Evolutionary conservation across 2,797 vertebrate genomes (phyloP), one percentile per base, ranked within the genome.

Genomic region (Micropoecilia bifurca): DNA sequence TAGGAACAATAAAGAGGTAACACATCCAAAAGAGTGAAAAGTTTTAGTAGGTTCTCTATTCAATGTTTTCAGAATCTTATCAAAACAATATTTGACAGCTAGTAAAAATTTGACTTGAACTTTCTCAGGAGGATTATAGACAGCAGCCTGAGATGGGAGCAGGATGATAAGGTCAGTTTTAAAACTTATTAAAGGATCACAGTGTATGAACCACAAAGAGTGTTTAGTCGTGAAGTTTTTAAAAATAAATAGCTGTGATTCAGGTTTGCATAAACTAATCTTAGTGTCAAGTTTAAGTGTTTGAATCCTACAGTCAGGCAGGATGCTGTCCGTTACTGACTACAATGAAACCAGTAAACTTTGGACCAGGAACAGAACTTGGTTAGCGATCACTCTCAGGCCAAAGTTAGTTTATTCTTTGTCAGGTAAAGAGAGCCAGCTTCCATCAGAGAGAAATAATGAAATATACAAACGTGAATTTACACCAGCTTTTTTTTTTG

Each of bases 401-500:
- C 12, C 41, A 43, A 43, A 69, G 22, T 43, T 14, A 43, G 20
- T 68, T 68, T 68, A 68, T 68, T 68, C 18, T 68, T 68, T 81
- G 77, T 59, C 78, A 22, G 73, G 47, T 78, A 57, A 77, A 59
- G 75, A 74, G 86, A 89, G 84, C 80, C 83, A 85, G 83, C 80
- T 48, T 92, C 83, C 25, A 61, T 83, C 84, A 75, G 74, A 93
- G 84, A 90, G 36, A 91, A 82, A 91, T 83, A 82, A 47, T 86
- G 59, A 87, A 90, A 89, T 79, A 79, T 78, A 85, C 81, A 86
- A 83, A 86, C 73, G 80, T 80, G 90, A 83, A 48, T 80, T 90
- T 59, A 76, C 82, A 84, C 25, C 57, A 72, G 76, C n/a, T 90
- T 91, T 93, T 92, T 91, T 91, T 93, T 92, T 93, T 80, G 89